Evolutionary conservation across 2,113 vertebrate species (phyloP).

Genomic region (Neopipo cinnamomea): DNA sequence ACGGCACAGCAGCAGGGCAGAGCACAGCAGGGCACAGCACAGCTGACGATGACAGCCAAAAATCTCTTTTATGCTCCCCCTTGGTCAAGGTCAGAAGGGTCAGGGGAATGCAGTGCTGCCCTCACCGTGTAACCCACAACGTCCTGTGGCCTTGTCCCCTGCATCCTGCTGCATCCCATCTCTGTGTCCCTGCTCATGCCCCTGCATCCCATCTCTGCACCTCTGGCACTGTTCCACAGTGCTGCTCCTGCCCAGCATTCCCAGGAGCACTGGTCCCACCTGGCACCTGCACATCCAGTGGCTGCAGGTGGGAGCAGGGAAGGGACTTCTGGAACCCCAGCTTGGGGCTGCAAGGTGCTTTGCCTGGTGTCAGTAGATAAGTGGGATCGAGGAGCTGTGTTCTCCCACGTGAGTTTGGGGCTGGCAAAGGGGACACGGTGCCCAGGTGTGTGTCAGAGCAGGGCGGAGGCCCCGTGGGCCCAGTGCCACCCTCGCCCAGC

Average conservation of each 20-base stretch:
- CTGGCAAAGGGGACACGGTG: not conserved
- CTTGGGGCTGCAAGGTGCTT: not conserved
- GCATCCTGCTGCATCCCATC: not conserved
- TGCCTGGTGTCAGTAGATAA: accelerated
- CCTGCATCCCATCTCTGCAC: not conserved
- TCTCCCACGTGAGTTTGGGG: not conserved
- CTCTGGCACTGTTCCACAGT: not conserved
- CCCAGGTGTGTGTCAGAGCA: not conserved
- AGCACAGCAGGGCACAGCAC: not conserved
- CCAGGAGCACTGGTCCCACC: accelerated
- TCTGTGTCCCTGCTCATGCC: accelerated
- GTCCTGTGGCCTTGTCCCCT: not conserved
- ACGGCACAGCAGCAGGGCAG: accelerated
- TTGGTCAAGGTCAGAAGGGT: not conserved
- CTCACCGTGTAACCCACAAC: accelerated
- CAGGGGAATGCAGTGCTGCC: accelerated
- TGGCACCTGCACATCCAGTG: not conserved
- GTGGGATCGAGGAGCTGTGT: not conserved
- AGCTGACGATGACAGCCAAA: not conserved
- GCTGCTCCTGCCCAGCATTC: not conserved
- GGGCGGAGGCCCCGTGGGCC: not conserved
- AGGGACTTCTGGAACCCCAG: accelerated
- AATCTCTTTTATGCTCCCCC: not conserved
- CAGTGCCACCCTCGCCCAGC: not conserved
- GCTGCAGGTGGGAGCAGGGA: not conserved